A percentile compares a stretch with the other conserved stretches of the same genome.
Conservation (phyloP, 2,113 vertebrate genomes). For the Platichthys flesus region DNA sequence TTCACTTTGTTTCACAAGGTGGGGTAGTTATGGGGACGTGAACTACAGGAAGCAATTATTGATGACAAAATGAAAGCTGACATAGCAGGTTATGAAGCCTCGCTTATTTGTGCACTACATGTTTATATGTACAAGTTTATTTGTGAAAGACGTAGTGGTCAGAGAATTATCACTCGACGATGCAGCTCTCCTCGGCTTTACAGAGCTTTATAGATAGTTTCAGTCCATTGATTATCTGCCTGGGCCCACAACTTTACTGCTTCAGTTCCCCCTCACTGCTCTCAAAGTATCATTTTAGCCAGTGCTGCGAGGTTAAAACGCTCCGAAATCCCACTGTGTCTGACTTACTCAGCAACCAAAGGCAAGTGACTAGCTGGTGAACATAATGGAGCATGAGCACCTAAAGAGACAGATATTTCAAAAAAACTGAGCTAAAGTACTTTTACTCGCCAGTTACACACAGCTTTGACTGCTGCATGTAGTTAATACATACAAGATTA, state of each 20-base stretch:
- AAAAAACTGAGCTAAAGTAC: neutral
- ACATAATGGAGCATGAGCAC: neutral
- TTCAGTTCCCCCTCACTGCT: neutral
- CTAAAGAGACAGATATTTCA: neutral
- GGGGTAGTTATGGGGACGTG: neutral
- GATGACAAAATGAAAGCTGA: neutral
- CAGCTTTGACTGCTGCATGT: no score
- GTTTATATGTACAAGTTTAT: neutral
- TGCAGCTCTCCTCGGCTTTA: neutral
- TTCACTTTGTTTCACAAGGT: conserved; percentile 1
- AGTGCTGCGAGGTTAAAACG: neutral
- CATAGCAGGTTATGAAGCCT: neutral
- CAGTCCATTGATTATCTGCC: conserved; percentile 9
- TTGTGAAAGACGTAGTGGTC: neutral
- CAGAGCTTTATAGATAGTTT: neutral
- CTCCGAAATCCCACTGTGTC: neutral
- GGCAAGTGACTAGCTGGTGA: neutral
- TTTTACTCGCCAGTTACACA: neutral
- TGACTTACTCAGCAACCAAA: no score
- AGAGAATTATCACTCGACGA: neutral
- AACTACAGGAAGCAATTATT: neutral
- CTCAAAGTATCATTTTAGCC: neutral
- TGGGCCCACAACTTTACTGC: neutral
- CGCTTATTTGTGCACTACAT: neutral
- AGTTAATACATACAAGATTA: neutral